A percentile compares a stretch with the other conserved stretches of the same genome.
phyloP scores from a whole-genome alignment of 2,888 invertebrate genomes.

The Calameuta idolon region DNA sequence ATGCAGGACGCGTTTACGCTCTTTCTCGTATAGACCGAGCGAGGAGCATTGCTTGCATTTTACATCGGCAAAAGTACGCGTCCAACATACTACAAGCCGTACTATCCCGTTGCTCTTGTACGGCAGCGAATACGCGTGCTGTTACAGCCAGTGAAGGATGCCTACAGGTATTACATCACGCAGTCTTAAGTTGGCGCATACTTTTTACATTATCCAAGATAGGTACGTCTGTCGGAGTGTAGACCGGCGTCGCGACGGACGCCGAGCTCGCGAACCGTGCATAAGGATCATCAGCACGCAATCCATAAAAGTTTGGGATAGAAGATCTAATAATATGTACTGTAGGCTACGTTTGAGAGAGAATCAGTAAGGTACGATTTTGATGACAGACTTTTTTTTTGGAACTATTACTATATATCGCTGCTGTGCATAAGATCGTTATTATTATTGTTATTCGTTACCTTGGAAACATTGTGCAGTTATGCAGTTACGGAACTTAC shows the following conservation, averaged over 20 bases:
- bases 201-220: not conserved
- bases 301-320: not conserved
- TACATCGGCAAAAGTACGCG: slow-evolving; percentile 30
- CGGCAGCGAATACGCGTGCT: not conserved
- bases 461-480: not conserved
- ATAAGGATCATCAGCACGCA: not conserved
- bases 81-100: slow-evolving; percentile 17
- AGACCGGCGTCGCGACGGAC: not conserved
- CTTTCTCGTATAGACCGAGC: slow-evolving; percentile 29
- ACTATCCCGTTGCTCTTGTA: not conserved
- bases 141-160: not conserved
- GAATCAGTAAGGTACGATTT: not conserved
- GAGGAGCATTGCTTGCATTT: slow-evolving; percentile 41
- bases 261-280: not conserved
- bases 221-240: not conserved
- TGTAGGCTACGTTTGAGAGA: not conserved
- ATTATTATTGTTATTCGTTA: not conserved
- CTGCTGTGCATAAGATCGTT: too few species aligned
- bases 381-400: not conserved
- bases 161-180: not conserved
- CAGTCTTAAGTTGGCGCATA: not conserved
- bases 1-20: slow-evolving; percentile 25
- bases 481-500: not conserved
- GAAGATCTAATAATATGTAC: not conserved
- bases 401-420: not conserved